Conservation (phyloP, 53 echinoderm and acorn worm genomes). For the Holothuria scabra region DNA sequence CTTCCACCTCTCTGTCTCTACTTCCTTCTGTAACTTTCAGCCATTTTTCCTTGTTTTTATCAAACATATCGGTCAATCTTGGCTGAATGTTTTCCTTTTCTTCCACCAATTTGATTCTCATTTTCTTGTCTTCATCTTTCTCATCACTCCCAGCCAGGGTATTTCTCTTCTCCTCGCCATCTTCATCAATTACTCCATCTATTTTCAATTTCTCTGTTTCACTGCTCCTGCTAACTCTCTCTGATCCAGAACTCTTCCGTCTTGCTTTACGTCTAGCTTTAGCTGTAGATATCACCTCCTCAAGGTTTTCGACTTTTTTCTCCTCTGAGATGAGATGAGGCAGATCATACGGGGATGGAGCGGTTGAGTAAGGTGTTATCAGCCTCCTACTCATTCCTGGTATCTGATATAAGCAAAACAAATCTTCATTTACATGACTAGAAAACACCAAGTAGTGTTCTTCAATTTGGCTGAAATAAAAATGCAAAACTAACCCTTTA, state of each 20-base stretch:
- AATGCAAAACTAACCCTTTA: too few species aligned
- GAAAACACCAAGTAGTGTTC: too few species aligned
- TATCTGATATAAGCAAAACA: conserved; percentile 47
- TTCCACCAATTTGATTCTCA: background rate
- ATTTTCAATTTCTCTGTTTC: background rate
- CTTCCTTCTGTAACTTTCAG: background rate
- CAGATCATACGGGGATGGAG: conserved; percentile 59
- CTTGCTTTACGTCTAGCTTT: conserved; percentile 75
- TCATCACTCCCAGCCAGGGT: background rate
- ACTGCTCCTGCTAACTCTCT: conserved; percentile 43
- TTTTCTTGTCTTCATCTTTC: background rate
- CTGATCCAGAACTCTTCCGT: conserved; percentile 69
- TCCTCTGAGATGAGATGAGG: conserved; percentile 14
- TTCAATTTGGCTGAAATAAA: too few species aligned
- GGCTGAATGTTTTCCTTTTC: background rate
- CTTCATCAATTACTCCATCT: conserved; percentile 22
- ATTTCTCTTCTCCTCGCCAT: background rate
- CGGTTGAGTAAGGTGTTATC: conserved; percentile 76
- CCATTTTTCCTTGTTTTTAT: conserved; percentile 6
- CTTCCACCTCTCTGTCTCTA: background rate
- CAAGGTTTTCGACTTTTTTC: conserved; percentile 31
- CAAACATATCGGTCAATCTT: conserved; percentile 1
- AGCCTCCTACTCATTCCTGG: conserved; percentile 78
- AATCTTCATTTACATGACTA: too few species aligned
- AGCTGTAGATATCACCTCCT: conserved; percentile 65